Evolutionary conservation across 2,113 vertebrate genomes (phyloP), one percentile per base, ranked within the genome.

Genomic region (Rousettus leschenaultii): DNA sequence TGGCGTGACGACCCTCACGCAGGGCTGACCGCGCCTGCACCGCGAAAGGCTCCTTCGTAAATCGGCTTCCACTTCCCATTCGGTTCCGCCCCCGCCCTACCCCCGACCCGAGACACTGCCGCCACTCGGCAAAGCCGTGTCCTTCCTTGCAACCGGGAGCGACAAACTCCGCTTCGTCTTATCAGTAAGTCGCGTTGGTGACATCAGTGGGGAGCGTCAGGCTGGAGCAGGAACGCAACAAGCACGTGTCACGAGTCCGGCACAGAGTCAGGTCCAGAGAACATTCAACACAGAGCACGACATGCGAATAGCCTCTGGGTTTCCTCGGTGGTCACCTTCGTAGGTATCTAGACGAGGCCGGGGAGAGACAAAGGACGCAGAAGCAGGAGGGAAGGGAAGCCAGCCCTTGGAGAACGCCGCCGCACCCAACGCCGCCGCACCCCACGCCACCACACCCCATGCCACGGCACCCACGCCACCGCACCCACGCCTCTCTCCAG

Each of bases 61-160:
- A 53, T 19, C 43, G 70, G n/a, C 79, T 63, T 59, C 4, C 10
- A 14, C 28, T 65, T 83, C 51, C 16, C 33, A 51, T 57, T 33
- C 28, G 43, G 35, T 9, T 40, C 18, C 48, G 77, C 9, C 48
- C 19, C 66, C 15, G 3, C 55, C 21, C 26, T 28, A 6, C 33
- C 40, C 26, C 59, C 14, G 45, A 15, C 15, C 18, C 51, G 55
- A 77, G 70, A 48, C 53, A 38, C 9, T 1, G 45, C 16, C 55
- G 71, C 35, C 6, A 3, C 38, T 43, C 22, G 57, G 33, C 5
- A 22, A 19, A n/a, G 1, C 4, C 14, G 51, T 18, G 0, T 7
- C 28, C 5, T 53, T 73, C 14, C 12, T 86, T 28, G 11, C 43
- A 3, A 1, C n/a, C 8, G 6, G 45, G n/a, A 73, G 43, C 48